phyloP scores from a whole-genome alignment of 2,888 invertebrate species.

The Belgica antarctica region DNA sequence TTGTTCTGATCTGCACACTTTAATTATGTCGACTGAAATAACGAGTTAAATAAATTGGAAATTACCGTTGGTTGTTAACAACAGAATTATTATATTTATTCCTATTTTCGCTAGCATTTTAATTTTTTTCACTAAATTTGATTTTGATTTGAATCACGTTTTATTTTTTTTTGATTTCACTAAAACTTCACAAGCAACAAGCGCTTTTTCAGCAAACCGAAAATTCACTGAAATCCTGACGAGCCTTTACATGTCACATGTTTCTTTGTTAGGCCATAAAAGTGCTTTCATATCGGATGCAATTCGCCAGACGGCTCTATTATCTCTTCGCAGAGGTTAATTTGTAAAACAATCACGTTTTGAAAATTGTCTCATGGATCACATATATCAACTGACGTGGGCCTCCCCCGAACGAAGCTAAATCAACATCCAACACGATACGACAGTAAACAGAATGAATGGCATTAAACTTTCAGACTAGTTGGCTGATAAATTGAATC shows the following conservation, averaged over 20 bases:
- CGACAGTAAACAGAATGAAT: not conserved
- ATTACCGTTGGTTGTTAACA: constrained; percentile 38
- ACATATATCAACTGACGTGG: constrained; percentile 2
- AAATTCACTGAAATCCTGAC: too few species aligned
- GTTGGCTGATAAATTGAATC: not conserved
- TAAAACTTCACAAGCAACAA: not conserved
- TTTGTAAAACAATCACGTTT: constrained; percentile 40
- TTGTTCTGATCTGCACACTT: too few species aligned
- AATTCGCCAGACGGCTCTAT: not conserved
- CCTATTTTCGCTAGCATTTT: constrained; percentile 26
- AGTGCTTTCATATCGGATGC: too few species aligned
- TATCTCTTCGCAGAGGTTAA: not conserved
- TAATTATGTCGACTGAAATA: too few species aligned
- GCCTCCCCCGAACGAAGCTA: not conserved
- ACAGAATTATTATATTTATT: constrained; percentile 39
- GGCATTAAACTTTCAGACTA: not conserved
- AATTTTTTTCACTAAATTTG: not conserved
- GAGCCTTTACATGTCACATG: too few species aligned
- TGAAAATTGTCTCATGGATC: constrained; percentile 34
- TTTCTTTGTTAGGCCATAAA: too few species aligned
- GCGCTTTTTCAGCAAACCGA: too few species aligned
- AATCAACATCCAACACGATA: not conserved
- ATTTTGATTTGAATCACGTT: not conserved
- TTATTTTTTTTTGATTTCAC: not conserved
- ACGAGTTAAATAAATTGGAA: too few species aligned